These are phyloP conservation scores for Andrena chrysosceles DNA, from an alignment of 2,888 invertebrate genomes.

Conservation along the genomic window DNA sequence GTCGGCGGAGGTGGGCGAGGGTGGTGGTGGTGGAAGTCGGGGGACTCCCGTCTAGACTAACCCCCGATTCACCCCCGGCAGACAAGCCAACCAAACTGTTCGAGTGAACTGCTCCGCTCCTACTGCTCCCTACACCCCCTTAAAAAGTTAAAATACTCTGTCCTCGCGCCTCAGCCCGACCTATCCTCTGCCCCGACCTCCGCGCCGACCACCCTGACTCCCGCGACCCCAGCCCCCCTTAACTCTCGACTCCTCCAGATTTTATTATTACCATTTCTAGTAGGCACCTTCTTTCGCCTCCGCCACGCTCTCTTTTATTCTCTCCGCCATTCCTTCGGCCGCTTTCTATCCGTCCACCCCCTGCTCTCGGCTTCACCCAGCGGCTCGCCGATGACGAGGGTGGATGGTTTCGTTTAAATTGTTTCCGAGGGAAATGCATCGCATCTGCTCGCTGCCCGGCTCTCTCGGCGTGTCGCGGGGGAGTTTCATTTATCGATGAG, in stretches of 20 bases:
- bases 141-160: constrained; percentile 83
- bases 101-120: constrained; percentile 80
- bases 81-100: constrained; percentile 83
- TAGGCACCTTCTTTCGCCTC: constrained; percentile 72
- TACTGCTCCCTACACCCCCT: constrained; percentile 72
- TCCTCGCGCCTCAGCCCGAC: constrained; percentile 73
- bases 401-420: constrained; percentile 70
- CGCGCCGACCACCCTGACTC: constrained; percentile 58
- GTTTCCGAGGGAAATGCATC: constrained; percentile 72
- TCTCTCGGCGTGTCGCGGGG: not conserved
- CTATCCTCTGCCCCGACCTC: constrained; percentile 62
- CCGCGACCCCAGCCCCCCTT: constrained; percentile 51
- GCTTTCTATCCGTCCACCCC: constrained; percentile 16
- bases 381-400: constrained; percentile 53
- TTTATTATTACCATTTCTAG: constrained; percentile 82
- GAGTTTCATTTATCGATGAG: constrained; percentile 26
- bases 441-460: constrained; percentile 26
- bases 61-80: constrained; percentile 79
- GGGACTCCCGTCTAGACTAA: constrained; percentile 83
- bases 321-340: constrained; percentile 17
- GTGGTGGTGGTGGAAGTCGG: constrained; percentile 70
- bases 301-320: constrained; percentile 40
- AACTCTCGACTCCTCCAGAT: constrained; percentile 75
- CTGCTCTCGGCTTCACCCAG: constrained; percentile 59
- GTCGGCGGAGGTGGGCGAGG: constrained; percentile 56